Evolutionary conservation across 2,113 vertebrate species (phyloP), one percentile per base, ranked within the genome.

Genomic region (Periophthalmus modestus): DNA sequence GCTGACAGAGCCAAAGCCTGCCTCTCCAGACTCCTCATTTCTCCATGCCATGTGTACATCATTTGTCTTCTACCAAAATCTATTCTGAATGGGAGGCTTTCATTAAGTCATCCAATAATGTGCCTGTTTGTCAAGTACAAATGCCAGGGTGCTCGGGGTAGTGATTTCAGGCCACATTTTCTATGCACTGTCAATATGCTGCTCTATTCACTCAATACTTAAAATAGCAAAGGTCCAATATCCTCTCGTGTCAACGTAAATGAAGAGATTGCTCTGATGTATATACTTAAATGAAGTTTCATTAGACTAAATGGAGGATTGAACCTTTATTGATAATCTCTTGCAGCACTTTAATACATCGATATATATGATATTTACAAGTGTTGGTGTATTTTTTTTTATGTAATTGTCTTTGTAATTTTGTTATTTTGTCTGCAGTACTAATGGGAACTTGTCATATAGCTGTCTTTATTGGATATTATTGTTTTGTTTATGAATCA

Each of bases 31-130:
- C 71, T 81, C 83, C 82, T 85, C 83, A 89, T 87, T 89, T 82
- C 79, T 85, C 63, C 52, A 67, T 82, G 80, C 75, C 78, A 79
- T 34, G 48, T 86, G 69, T 72, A 67, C 74, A 74, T 90, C 80
- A 85, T 91, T 91, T 89, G 84, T 84, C 89, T 86, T 82, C 24
- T 80, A 81, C 75, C 58, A 58, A 84, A 84, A 88, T 90, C 88
- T 86, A 91, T 90, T 89, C 62, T 77, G 86, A 91, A 88, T 87
- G 78, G 84, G 91, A 89, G 66, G 74, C 86, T 89, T 83, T 87
- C 83, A 89, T 89, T 90, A 88, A 89, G 90, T 89, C 86, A 80
- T 89, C 75, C 87, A 84, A 88, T 91, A 87, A 92, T 89, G 84
- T 89, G 87, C 79, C 84, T 87, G 85, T 89, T 87, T 83, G 85